These are phyloP conservation scores for Phrynosoma blainvillii DNA, from an alignment of 2,113 vertebrate species.

Conservation along the genomic window DNA sequence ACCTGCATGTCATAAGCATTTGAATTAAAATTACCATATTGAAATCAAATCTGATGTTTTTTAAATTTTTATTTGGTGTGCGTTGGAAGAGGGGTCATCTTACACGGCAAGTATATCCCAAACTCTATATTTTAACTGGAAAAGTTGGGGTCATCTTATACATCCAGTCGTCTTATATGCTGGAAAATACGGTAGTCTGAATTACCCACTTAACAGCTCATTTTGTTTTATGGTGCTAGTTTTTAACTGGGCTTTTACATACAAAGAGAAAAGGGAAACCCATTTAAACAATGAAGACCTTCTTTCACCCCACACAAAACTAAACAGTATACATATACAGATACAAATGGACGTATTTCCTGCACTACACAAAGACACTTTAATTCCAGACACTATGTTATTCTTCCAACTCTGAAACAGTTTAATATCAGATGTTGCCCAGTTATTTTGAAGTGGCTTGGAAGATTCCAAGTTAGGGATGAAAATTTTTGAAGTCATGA, in stretches of 20 bases:
- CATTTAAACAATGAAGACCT: background rate
- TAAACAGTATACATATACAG: background rate
- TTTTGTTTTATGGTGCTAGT: slow-evolving; percentile 11
- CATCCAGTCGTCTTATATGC: too few relatives aligned
- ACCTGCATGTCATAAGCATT: too few relatives aligned
- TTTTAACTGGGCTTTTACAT: slow-evolving; percentile 14
- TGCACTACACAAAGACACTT: background rate
- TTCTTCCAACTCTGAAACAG: background rate
- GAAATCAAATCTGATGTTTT: too few relatives aligned
- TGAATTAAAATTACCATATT: too few relatives aligned
- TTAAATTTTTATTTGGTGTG: too few relatives aligned
- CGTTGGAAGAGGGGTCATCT: too few relatives aligned
- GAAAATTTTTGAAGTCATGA: too few relatives aligned
- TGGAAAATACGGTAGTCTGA: background rate
- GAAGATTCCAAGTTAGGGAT: background rate
- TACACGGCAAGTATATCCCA: too few relatives aligned
- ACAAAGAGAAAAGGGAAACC: background rate
- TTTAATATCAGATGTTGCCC: background rate
- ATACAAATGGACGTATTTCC: background rate
- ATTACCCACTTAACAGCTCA: background rate
- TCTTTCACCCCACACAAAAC: background rate
- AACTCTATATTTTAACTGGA: too few relatives aligned
- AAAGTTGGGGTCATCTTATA: too few relatives aligned
- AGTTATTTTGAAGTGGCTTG: background rate
- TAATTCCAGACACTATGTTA: background rate